Conservation (phyloP, 2,797 vertebrate species). For the Bovichtus diacanthus region DNA sequence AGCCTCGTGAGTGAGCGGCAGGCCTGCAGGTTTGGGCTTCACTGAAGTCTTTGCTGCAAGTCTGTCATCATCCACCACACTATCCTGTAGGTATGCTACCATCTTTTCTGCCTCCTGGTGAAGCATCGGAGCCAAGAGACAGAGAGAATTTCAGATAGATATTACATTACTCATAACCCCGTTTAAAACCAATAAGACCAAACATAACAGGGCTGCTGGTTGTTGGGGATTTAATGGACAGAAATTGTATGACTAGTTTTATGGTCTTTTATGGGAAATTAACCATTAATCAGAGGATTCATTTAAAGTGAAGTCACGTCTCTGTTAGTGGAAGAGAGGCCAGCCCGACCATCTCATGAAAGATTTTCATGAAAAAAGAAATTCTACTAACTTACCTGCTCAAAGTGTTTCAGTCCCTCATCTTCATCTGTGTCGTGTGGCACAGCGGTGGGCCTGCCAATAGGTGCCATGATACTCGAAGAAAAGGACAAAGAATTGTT, state of each 20-base stretch:
- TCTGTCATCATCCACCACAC: slow-evolving; percentile 93
- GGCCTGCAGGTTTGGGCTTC: slow-evolving; percentile 89
- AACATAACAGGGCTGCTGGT: background rate
- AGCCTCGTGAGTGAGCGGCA: slow-evolving; percentile 91
- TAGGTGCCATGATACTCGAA: slow-evolving; percentile 80
- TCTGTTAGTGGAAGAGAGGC: background rate
- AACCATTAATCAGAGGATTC: background rate
- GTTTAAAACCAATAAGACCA: background rate
- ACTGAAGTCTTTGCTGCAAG: slow-evolving; percentile 89
- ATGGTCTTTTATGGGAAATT: background rate
- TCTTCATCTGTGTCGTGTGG: slow-evolving; percentile 94
- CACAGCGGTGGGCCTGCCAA: slow-evolving; percentile 82
- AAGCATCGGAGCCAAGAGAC: background rate
- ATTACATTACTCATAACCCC: background rate
- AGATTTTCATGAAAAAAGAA: background rate
- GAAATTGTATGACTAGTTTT: background rate
- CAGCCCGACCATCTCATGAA: background rate
- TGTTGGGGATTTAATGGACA: background rate
- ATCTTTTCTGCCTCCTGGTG: slow-evolving; percentile 98
- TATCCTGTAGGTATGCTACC: slow-evolving; percentile 99
- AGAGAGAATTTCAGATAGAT: background rate
- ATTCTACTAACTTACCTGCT: slow-evolving; percentile 86
- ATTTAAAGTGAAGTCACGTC: background rate
- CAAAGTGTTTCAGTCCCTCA: slow-evolving; percentile 97
- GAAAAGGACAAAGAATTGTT: slow-evolving; percentile 85